Evolutionary conservation across 2,888 invertebrate genomes (phyloP).

Genomic region (Mesodorylaimus sp.): DNA sequence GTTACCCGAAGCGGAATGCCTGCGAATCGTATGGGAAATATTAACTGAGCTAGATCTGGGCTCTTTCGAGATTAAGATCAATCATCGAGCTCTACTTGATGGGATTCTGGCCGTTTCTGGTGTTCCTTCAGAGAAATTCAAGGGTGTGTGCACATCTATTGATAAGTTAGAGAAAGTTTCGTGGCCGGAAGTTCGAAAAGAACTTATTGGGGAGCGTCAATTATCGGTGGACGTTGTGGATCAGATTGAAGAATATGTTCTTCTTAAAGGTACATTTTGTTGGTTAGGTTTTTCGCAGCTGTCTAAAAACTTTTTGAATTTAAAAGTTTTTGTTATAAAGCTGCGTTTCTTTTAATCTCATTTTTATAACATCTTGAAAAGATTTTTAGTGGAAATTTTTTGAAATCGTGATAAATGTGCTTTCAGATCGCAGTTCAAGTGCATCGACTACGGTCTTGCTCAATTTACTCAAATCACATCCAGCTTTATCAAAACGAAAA

Average conservation of each 20-base stretch:
- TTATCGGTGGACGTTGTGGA: conserved; percentile 60
- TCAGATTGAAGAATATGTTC: conserved; percentile 61
- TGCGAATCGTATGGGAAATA: conserved; percentile 81
- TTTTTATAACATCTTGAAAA: too few relatives aligned
- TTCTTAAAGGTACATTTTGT: conserved; percentile 56
- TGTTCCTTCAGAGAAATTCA: conserved; percentile 68
- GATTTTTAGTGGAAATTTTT: too few relatives aligned
- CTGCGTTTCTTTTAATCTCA: too few relatives aligned
- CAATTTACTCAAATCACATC: too few relatives aligned
- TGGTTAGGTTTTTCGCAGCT: too few relatives aligned
- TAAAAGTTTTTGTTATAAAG: too few relatives aligned
- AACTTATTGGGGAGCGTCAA: conserved; percentile 67
- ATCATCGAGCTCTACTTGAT: conserved; percentile 78
- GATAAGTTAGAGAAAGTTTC: conserved; percentile 92
- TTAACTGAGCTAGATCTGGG: conserved; percentile 62
- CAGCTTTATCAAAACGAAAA: conserved; percentile 13
- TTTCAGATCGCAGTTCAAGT: too few relatives aligned
- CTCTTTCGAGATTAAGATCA: conserved; percentile 70
- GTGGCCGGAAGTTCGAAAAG: conserved; percentile 79
- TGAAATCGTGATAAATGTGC: too few relatives aligned
- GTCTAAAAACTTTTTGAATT: too few relatives aligned
- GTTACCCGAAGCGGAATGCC: conserved; percentile 92
- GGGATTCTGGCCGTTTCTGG: conserved; percentile 94
- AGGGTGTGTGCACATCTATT: conserved; percentile 82
- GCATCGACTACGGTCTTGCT: too few relatives aligned